A percentile compares a stretch with the other conserved stretches of the same genome.
phyloP scores from a whole-genome alignment of 2,113 vertebrate species.

The Anseranas semipalmata region DNA sequence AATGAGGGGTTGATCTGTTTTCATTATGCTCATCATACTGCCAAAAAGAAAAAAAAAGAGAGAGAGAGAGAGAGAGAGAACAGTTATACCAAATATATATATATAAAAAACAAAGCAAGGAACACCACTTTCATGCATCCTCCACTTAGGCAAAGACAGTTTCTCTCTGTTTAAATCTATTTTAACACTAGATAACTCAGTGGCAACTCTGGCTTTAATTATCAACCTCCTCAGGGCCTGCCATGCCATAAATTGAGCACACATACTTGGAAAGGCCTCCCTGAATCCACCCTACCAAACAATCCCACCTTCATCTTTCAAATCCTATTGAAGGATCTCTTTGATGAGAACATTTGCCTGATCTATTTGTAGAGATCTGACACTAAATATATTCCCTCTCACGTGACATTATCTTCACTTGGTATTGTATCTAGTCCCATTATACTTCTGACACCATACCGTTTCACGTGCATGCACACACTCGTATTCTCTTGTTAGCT shows the following conservation, averaged over 20 bases:
- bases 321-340: background rate
- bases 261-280: background rate
- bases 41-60: too few relatives aligned
- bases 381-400: background rate
- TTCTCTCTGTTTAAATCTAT: background rate
- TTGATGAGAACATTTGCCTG: background rate
- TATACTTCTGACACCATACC: background rate
- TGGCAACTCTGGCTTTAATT: background rate
- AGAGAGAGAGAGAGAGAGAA: background rate
- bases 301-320: background rate
- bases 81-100: background rate
- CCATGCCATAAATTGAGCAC: background rate
- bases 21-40: background rate
- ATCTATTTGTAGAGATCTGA: background rate
- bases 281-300: background rate
- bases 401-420: background rate
- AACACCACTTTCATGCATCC: background rate
- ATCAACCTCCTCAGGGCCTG: background rate
- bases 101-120: background rate
- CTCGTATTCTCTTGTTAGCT: background rate
- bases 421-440: background rate
- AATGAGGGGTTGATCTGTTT: background rate
- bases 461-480: accelerated
- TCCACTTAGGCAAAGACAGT: background rate
- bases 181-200: background rate